These are phyloP conservation scores for Macaca mulatta DNA, from an alignment of 2,113 vertebrate species.

Conservation along the genomic window DNA sequence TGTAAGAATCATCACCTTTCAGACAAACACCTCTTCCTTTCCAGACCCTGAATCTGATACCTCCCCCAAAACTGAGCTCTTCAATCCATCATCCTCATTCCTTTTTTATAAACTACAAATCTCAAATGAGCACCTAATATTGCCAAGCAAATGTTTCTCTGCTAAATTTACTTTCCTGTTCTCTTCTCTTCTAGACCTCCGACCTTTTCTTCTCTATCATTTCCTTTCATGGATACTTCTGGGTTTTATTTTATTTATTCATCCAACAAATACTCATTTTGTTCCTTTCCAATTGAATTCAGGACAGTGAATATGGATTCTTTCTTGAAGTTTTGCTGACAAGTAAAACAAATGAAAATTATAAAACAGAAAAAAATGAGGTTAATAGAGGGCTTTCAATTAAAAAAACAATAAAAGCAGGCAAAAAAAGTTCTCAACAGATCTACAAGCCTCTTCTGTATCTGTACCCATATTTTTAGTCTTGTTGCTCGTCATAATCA, in stretches of 20 bases:
- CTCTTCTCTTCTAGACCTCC: neutral
- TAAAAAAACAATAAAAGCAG: neutral
- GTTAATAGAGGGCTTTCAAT: neutral
- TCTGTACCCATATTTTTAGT: neutral
- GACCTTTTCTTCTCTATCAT: neutral
- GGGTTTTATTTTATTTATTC: neutral
- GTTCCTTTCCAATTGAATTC: neutral
- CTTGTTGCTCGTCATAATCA: neutral
- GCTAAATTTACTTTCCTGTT: neutral
- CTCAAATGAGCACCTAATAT: neutral
- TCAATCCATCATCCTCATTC: neutral
- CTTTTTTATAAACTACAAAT: neutral
- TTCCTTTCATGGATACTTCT: neutral
- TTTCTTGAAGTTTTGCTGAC: neutral
- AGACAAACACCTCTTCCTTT: neutral
- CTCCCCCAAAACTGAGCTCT: neutral
- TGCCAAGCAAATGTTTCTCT: neutral
- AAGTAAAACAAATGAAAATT: neutral
- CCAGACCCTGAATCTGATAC: neutral
- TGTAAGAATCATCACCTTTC: neutral
- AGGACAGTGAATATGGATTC: neutral
- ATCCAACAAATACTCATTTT: neutral
- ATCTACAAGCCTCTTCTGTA: neutral
- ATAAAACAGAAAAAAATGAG: neutral
- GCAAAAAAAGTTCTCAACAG: neutral